phyloP scores from a whole-genome alignment of 23 tunicate species.

The Trididemnum clinides region DNA sequence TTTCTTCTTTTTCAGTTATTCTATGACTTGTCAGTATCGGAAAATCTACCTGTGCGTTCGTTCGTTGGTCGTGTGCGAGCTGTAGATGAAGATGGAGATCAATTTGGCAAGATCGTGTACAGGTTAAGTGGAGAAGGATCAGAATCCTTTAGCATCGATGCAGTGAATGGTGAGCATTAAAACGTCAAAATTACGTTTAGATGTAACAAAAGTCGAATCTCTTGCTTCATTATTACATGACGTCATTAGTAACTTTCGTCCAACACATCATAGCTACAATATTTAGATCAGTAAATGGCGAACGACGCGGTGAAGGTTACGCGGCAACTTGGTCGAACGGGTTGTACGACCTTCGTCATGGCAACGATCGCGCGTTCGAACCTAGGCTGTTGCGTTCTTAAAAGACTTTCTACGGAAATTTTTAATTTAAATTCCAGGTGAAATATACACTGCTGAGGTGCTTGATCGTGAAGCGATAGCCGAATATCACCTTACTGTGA shows the following conservation, averaged over 20 bases:
- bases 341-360: neutral
- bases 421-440: conserved; percentile 4
- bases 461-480: conserved; percentile 33
- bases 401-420: neutral
- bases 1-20: neutral
- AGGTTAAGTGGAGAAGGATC: conserved; percentile 11
- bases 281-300: no score
- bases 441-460: neutral
- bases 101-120: neutral
- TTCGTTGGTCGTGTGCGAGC: neutral
- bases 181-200: no score
- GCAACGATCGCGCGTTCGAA: no score
- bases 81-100: conserved; percentile 17
- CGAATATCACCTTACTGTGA: neutral
- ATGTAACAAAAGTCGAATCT: no score
- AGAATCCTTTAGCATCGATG: neutral
- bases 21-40: conserved; percentile 4
- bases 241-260: no score
- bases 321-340: neutral
- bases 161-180: conserved; percentile 24
- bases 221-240: no score
- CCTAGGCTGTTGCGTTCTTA: neutral
- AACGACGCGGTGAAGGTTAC: neutral
- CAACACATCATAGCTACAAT: no score
- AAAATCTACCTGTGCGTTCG: neutral